Evolutionary conservation across 1,140 invertebrate genomes (phyloP), one percentile per base, ranked within the genome.

Genomic region (Drosophila nannoptera): DNA sequence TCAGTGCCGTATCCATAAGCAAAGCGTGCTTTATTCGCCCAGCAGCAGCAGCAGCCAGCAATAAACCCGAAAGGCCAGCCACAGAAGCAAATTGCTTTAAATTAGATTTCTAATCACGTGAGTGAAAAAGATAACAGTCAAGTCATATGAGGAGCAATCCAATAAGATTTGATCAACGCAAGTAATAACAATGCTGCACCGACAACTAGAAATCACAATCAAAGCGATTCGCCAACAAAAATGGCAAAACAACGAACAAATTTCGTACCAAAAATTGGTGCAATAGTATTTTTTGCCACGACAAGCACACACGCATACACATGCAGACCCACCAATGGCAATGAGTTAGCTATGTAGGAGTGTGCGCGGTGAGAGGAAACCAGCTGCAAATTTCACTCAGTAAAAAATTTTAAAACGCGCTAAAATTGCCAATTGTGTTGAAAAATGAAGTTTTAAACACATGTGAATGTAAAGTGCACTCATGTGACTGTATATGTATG

Each of bases 51-150:
- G 75, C 73, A 86, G 74, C 81, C 82, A 86, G 67, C 71, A 80
- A 73, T 36, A 69, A 84, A 72, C 71, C 78, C 81, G 81, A 84
- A 66, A 78, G 75, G 81, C 81, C 78, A 84, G 80, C 75, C 74
- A 69, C 69, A 81, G 77, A 81, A 84, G 73, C 78, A 61, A 75
- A 50, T 83, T 86, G 81, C 81, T 84, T 84, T 81, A 61, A 83
- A 77, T 86, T 87, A 77, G 71, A 86, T 81, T 86, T 86, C 82
- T 77, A 81, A 86, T 86, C 81, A 86, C 81, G 81, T 86, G 81
- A 86, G 81, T 86, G 82, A 53, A 61, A 73, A 75, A 65, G 66
- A 64, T 22, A 72, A 31, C 35, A 62, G 8, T 46, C 38, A 53
- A 68, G 69, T 86, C 76, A 84, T 80, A 73, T 86, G 77, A 77